phyloP scores from a whole-genome alignment of 2,888 invertebrate genomes.

The Serripes groenlandicus region DNA sequence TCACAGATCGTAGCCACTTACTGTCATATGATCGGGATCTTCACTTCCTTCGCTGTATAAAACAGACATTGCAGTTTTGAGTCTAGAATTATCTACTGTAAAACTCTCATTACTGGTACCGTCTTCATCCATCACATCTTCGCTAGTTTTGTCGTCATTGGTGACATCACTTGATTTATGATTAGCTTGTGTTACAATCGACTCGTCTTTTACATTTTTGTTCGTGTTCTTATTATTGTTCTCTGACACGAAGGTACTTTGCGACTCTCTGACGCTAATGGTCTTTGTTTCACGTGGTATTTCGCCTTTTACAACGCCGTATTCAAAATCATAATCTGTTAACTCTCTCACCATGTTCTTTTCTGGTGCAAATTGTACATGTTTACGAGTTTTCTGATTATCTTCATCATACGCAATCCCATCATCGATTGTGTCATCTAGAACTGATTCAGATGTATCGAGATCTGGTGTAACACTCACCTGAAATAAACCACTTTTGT shows the following conservation, averaged over 20 bases:
- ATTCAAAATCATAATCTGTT: background rate
- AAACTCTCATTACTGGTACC: background rate
- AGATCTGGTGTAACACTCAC: background rate
- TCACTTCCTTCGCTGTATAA: constrained; percentile 9
- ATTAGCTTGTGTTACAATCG: background rate
- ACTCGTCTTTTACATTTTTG: background rate
- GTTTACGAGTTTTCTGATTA: constrained; percentile 22
- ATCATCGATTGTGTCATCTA: background rate
- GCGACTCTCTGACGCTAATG: background rate
- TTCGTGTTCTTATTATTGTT: background rate
- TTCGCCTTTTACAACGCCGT: constrained; percentile 1
- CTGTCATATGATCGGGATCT: constrained; percentile 5
- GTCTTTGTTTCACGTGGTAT: too few relatives aligned
- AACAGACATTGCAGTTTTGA: constrained; percentile 14
- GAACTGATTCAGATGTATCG: background rate
- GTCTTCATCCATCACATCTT: background rate
- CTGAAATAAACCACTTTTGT: background rate
- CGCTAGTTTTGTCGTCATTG: background rate
- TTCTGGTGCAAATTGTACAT: background rate
- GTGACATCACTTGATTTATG: background rate
- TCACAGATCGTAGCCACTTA: constrained; percentile 8
- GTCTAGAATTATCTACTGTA: background rate
- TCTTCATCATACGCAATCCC: constrained; percentile 54
- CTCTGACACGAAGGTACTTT: background rate
- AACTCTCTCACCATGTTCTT: constrained; percentile 1